These are phyloP conservation scores for Sabatieria punctata DNA, from an alignment of 2,888 invertebrate genomes.

Conservation along the genomic window DNA sequence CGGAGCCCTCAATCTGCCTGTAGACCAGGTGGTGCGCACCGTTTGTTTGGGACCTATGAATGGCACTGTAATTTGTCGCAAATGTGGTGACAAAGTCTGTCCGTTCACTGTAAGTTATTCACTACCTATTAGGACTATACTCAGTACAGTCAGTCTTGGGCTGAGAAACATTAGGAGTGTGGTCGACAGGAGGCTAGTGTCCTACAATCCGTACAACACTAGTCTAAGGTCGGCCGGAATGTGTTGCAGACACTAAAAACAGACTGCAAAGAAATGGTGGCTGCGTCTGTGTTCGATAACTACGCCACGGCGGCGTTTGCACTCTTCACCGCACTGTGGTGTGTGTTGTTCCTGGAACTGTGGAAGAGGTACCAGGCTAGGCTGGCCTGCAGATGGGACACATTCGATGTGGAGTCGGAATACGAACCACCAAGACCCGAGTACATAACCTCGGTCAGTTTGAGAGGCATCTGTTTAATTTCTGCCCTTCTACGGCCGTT, in stretches of 20 bases:
- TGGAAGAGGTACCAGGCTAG: slow-evolving; percentile 84
- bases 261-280: slow-evolving; percentile 68
- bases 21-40: not conserved
- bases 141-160: no score
- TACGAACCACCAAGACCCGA: slow-evolving; percentile 44
- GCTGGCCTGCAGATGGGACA: slow-evolving; percentile 85
- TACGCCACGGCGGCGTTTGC: slow-evolving; percentile 81
- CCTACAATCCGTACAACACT: no score
- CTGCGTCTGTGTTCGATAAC: slow-evolving; percentile 79
- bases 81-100: slow-evolving; percentile 67
- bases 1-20: slow-evolving; percentile 55
- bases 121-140: not conserved
- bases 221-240: no score
- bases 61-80: slow-evolving; percentile 67
- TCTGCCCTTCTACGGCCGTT: slow-evolving; percentile 39
- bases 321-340: slow-evolving; percentile 88
- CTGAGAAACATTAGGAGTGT: no score
- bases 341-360: slow-evolving; percentile 69
- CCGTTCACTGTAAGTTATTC: slow-evolving; percentile 43
- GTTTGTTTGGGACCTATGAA: slow-evolving; percentile 44
- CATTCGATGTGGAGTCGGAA: slow-evolving; percentile 56
- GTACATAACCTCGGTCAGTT: slow-evolving; percentile 4
- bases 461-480: not conserved
- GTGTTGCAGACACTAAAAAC: slow-evolving; percentile 47
- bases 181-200: no score